Evolutionary conservation across 2,888 invertebrate species (phyloP), one percentile per base, ranked within the genome.

Genomic region (Electrophaes corylata): DNA sequence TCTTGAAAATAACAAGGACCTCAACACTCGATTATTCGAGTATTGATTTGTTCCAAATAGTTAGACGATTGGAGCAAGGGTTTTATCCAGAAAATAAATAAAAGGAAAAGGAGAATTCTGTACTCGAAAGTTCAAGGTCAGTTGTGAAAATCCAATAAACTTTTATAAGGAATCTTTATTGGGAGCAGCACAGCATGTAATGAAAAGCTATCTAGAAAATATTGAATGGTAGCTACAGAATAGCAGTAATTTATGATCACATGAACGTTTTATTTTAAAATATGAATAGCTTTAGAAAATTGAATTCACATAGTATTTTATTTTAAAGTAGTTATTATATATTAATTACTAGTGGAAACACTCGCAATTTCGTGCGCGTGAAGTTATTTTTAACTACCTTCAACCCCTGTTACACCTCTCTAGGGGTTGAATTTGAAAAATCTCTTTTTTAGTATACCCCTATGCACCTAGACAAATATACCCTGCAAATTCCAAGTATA

Each of bases 11-110:
- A 39, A 29, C n/a, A 31, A 44, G 26, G 44, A 44, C 19, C 35
- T 18, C 5, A 20, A 20, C 5, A 5, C 20, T 4, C 3, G 20
- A 10, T 23, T 35, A 43, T 20, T 44, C 6, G 26, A 44, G 16
- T 35, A 63, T 63, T 50, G 58, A 63, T 63, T 58, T 58, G 51
- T 45, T 16, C 23, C 35, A 47, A 59, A 59, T 59, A 57, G 59
- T 55, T 60, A 43, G 47, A 26, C 45, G 43, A 53, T 19, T 19
- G 50, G 46, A 55, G 40, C 47, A 60, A 57, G 55, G 62, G 55
- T 57, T 57, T 33, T 54, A 51, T 49, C 53, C 48, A 39, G 31
- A 47, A 26, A 55, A 16, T 48, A 52, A 65, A 53, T 62, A 60
- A 55, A 57, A 52, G 46, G 20, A 53, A 56, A 35, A 31, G 35